Conservation (phyloP, 2,797 vertebrate species). For the Babyrousa celebensis region DNA sequence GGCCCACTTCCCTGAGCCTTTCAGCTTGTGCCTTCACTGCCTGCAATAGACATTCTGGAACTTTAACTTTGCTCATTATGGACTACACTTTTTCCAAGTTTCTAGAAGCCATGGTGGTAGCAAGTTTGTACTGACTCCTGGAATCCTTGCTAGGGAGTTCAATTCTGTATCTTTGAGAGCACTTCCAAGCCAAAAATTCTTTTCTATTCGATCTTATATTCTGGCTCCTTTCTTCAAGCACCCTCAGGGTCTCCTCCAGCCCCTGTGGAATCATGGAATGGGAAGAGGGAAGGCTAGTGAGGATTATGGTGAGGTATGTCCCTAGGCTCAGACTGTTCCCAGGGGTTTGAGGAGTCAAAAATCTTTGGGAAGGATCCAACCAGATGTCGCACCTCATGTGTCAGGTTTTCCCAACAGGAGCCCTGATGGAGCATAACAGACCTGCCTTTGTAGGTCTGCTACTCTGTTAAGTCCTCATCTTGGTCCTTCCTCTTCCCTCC, state of each 20-base stretch:
- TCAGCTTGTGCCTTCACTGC: neutral
- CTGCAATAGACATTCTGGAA: neutral
- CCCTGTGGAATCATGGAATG: neutral
- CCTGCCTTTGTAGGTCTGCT: neutral
- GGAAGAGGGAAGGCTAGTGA: neutral
- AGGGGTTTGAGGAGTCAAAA: neutral
- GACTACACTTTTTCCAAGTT: neutral
- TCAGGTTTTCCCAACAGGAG: neutral
- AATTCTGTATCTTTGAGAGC: neutral
- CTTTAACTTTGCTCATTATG: neutral
- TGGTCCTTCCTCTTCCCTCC: neutral
- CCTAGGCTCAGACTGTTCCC: neutral
- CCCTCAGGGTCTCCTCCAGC: neutral
- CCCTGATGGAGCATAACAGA: neutral
- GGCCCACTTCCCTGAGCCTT: neutral
- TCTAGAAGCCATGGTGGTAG: neutral
- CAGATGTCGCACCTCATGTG: neutral
- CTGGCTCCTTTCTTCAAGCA: neutral
- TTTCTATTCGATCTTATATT: neutral
- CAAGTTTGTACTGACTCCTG: neutral
- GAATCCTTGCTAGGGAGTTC: neutral
- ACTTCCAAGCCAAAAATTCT: neutral
- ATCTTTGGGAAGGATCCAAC: neutral
- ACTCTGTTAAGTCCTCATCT: neutral
- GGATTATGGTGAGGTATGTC: neutral